These are phyloP conservation scores for Embiotoca jacksoni DNA, from an alignment of 2,113 vertebrate genomes.

Conservation along the genomic window DNA sequence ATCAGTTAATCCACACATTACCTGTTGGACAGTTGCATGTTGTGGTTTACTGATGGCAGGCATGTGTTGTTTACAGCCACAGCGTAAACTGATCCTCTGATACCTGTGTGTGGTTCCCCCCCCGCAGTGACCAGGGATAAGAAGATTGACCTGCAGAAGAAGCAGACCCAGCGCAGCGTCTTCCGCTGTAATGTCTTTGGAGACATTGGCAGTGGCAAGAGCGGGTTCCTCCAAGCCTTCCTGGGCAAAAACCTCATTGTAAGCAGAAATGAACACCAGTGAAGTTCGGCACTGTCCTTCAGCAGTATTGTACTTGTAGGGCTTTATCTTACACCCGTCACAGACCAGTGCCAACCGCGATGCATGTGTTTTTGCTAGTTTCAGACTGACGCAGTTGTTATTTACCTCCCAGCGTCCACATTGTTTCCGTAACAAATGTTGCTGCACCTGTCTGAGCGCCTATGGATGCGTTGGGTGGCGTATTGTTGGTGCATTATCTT, in stretches of 20 bases:
- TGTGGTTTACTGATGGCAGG: background rate
- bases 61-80: conserved; percentile 13
- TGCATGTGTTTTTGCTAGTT: no score
- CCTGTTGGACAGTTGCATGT: background rate
- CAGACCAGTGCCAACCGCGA: no score
- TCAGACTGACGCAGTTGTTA: no score
- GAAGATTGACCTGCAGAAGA: conserved; percentile 98
- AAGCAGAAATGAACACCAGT: conserved; percentile 51
- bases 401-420: no score
- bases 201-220: conserved; percentile 91
- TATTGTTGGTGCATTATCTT: no score
- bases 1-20: no score
- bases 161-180: conserved; percentile 95
- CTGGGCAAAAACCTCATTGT: conserved; percentile 93
- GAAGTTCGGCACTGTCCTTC: no score
- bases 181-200: conserved; percentile 97
- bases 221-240: conserved; percentile 93
- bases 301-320: no score
- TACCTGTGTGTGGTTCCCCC: conserved; percentile 5
- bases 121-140: conserved; percentile 94
- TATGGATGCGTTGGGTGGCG: no score
- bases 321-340: no score
- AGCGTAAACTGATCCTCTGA: conserved; percentile 55
- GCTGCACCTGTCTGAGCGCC: no score
- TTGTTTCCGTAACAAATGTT: no score